Percentiles rank a stretch among this genome's conserved stretches.
Evolutionary conservation across 2,797 vertebrate genomes (phyloP).

Genomic region (Distichodus sexfasciatus): DNA sequence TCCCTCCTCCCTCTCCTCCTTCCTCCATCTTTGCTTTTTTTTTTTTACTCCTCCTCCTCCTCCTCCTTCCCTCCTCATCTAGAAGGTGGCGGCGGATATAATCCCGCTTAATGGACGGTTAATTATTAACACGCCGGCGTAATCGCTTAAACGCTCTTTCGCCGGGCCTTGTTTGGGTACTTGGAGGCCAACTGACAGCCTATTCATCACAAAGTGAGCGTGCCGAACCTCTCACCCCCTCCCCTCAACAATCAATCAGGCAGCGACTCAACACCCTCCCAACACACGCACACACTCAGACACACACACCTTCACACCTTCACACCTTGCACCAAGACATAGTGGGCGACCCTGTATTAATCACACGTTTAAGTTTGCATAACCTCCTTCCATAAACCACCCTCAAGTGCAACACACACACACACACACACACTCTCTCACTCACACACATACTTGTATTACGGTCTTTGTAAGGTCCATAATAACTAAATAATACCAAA

Average conservation of each 20-base stretch:
- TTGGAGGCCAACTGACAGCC: conserved; percentile 74
- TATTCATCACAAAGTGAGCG: conserved; percentile 79
- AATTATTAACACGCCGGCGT: conserved; percentile 79
- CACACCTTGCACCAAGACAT: conserved; percentile 58
- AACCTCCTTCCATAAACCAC: conserved; percentile 54
- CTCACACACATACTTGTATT: too few species aligned
- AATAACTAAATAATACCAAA: too few species aligned
- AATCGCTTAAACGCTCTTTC: conserved; percentile 69
- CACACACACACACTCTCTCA: conserved; percentile 8
- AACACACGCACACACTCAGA: conserved; percentile 28
- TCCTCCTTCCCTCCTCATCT: conserved; percentile 31
- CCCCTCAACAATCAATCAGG: conserved; percentile 78
- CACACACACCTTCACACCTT: conserved; percentile 24
- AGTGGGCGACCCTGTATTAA: conserved; percentile 67
- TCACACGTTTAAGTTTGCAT: conserved; percentile 76
- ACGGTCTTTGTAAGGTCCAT: too few species aligned
- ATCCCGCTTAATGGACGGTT: conserved; percentile 78
- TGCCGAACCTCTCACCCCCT: conserved; percentile 71
- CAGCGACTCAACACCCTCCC: conserved; percentile 46
- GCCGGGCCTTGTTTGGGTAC: conserved; percentile 73
- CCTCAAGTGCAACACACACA: conserved; percentile 1
- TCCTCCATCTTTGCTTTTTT: conserved; percentile 12
- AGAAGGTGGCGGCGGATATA: conserved; percentile 67
- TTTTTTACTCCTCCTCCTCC: conserved; percentile 29
- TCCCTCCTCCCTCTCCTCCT: conserved; percentile 48